Evolutionary conservation across 2,113 vertebrate genomes (phyloP).

Genomic region (Piaya cayana): DNA sequence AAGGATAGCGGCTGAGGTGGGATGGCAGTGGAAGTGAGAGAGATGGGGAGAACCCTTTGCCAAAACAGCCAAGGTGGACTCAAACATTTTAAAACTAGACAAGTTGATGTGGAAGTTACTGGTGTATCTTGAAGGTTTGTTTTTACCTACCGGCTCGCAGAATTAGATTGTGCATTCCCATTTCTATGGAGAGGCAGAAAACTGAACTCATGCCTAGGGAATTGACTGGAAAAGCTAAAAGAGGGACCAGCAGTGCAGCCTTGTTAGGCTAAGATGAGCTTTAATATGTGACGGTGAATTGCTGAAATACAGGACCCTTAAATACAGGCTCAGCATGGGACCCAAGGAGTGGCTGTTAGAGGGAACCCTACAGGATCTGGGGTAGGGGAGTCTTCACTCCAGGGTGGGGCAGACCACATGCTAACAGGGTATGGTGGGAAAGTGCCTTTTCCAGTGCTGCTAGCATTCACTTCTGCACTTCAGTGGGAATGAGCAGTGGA

Average conservation of each 20-base stretch:
- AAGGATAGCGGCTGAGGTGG: background rate
- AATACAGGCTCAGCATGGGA: background rate
- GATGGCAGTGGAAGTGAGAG: background rate
- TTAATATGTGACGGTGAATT: background rate
- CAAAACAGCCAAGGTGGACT: background rate
- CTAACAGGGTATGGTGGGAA: background rate
- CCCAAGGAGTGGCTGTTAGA: background rate
- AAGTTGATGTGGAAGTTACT: background rate
- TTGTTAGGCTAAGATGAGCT: background rate
- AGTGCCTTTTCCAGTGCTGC: background rate
- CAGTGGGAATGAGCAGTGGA: background rate
- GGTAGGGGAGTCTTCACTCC: too few relatives aligned
- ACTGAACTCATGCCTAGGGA: background rate
- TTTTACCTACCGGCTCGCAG: background rate
- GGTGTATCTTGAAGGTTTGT: background rate
- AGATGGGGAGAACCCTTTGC: fast-evolving
- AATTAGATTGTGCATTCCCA: background rate
- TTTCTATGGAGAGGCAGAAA: background rate
- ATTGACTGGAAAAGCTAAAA: background rate
- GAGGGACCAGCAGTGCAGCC: background rate
- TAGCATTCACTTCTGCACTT: background rate
- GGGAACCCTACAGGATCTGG: background rate
- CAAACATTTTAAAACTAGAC: background rate
- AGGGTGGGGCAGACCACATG: background rate
- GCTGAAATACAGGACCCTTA: too few relatives aligned